Conservation (phyloP, 2,888 invertebrate genomes). For the Adineta ricciae region DNA sequence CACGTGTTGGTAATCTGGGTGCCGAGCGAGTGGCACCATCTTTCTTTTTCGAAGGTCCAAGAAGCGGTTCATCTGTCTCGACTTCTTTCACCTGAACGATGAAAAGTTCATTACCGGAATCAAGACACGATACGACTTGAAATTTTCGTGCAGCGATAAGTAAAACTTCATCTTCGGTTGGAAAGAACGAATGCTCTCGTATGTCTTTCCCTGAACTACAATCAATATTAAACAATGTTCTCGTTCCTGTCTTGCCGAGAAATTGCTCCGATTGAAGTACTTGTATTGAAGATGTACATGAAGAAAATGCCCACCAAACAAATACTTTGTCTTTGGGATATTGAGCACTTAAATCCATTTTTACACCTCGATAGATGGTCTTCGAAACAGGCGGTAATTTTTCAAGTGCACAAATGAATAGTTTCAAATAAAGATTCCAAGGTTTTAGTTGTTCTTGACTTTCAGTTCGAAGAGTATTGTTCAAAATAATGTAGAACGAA, state of each 20-base stretch:
- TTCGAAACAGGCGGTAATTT: background rate
- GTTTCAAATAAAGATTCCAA: background rate
- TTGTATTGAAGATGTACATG: background rate
- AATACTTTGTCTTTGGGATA: background rate
- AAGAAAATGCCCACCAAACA: background rate
- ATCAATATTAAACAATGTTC: background rate
- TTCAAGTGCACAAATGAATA: background rate
- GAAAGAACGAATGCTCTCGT: background rate
- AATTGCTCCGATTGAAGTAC: background rate
- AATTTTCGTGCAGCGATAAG: background rate
- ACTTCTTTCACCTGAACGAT: background rate
- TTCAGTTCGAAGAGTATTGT: background rate
- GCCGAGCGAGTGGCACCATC: too few relatives aligned
- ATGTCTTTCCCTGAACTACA: background rate
- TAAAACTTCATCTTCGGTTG: background rate
- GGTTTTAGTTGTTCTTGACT: background rate
- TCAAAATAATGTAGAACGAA: background rate
- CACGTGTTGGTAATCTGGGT: too few relatives aligned
- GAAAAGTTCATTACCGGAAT: background rate
- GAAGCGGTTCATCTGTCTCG: background rate
- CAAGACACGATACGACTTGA: background rate
- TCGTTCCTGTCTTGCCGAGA: background rate
- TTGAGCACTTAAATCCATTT: background rate
- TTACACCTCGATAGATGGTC: background rate
- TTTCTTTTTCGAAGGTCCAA: background rate